phyloP scores from a whole-genome alignment of 2,888 invertebrate species.

The Brachyptera putata region DNA sequence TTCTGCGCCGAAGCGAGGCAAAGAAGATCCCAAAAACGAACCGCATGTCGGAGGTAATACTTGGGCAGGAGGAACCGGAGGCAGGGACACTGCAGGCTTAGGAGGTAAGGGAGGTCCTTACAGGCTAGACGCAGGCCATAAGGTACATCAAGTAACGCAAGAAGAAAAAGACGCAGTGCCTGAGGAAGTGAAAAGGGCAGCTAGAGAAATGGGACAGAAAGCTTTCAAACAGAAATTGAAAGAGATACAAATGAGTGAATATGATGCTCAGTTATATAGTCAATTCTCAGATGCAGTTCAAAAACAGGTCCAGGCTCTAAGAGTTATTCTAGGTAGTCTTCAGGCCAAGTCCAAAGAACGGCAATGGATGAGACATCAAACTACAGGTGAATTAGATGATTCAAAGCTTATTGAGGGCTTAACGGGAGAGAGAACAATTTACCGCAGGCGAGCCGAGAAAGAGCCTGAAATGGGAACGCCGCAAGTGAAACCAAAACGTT shows the following conservation, averaged over 20 bases:
- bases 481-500: slow-evolving; percentile 81
- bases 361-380: slow-evolving; percentile 91
- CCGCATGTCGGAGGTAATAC: slow-evolving; percentile 96
- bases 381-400: slow-evolving; percentile 92
- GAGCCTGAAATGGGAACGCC: slow-evolving; percentile 86
- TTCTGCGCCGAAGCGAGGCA: slow-evolving; percentile 85
- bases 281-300: slow-evolving; percentile 73
- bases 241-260: slow-evolving; percentile 93
- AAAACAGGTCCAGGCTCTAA: slow-evolving; percentile 78
- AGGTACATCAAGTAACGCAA: slow-evolving; percentile 87
- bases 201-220: slow-evolving; percentile 87
- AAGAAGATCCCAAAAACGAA: slow-evolving; percentile 80
- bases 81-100: slow-evolving; percentile 87
- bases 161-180: slow-evolving; percentile 87
- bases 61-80: slow-evolving; percentile 95
- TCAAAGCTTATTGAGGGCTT: slow-evolving; percentile 90
- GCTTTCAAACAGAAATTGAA: slow-evolving; percentile 81
- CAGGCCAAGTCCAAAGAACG: slow-evolving; percentile 93
- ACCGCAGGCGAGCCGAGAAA: slow-evolving; percentile 75
- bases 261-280: slow-evolving; percentile 83
- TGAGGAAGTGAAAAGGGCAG: slow-evolving; percentile 81
- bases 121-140: slow-evolving; percentile 87
- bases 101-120: slow-evolving; percentile 97
- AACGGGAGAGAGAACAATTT: slow-evolving; percentile 89
- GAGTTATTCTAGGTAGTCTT: slow-evolving; percentile 77